Evolutionary conservation across 37 sponge, comb jelly and placozoan genomes (phyloP).

Genomic region (Eunapius fragilis): DNA sequence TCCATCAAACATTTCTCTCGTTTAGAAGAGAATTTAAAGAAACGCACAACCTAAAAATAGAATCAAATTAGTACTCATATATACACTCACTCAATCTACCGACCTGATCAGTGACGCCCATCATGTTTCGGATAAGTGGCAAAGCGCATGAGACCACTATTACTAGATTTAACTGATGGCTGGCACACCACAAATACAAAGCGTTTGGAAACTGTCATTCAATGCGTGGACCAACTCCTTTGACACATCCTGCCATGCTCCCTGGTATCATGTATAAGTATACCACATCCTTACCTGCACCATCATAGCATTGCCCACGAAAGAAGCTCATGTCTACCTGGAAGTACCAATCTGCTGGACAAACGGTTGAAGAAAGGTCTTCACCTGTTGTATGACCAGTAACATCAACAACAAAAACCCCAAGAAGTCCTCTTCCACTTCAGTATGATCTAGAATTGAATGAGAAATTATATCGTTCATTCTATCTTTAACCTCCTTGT

Average conservation of each 20-base stretch:
- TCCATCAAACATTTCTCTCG: conserved; percentile 55
- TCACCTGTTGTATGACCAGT: conserved; percentile 53
- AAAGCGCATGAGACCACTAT: conserved; percentile 33
- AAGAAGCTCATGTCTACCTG: conserved; percentile 53
- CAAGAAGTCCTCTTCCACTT: conserved; percentile 54
- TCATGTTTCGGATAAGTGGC: conserved; percentile 13
- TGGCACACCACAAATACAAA: conserved; percentile 53
- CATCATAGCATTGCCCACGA: conserved; percentile 81
- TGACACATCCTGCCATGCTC: conserved; percentile 38
- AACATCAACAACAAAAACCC: conserved; percentile 46
- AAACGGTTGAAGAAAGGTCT: conserved; percentile 60
- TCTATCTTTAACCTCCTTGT: too few relatives aligned
- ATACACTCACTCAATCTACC: not conserved
- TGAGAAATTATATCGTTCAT: too few relatives aligned
- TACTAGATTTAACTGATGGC: conserved; percentile 51
- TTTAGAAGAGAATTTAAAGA: conserved; percentile 12
- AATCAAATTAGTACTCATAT: not conserved
- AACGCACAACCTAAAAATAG: not conserved
- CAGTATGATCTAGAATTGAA: conserved; percentile 40
- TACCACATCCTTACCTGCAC: conserved; percentile 50
- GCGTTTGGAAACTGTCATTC: conserved; percentile 30
- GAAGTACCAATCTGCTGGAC: conserved; percentile 2
- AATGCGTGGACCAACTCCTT: conserved; percentile 39
- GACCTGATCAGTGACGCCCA: conserved; percentile 9
- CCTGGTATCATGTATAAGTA: not conserved